Evolutionary conservation across 1,140 invertebrate species (phyloP), one percentile per base, ranked within the genome.

Genomic region (Stegodyphus dumicola): DNA sequence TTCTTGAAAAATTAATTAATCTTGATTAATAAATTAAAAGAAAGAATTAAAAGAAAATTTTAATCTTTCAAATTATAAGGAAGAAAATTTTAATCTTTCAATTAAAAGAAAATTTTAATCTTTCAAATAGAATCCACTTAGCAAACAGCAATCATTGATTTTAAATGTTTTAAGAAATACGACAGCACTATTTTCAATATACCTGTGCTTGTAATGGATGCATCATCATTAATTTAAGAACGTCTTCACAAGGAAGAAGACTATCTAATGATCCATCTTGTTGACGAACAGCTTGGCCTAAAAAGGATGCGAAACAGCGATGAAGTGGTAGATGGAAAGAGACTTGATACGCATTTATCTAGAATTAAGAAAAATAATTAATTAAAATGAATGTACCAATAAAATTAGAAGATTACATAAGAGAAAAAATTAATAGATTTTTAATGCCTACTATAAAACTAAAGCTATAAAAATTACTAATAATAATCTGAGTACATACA

Each of bases 241-340:
- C 48, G 9, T 85, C 69, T 49, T 84, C 76, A 0, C 93, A 91
- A 7, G 95, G 93, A 18, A 98, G 90, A 69, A 98, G 92, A 87
- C 95, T 94, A 64, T 93, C 92, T 18, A 98, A 92, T 17, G 93
- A 91, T 78, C 95, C 92, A 70, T 93, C 94, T 92, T 98, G 96
- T 89, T 94, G 93, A 87, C 94, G 93, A 52, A 98, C 94, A 53
- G 95, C 96, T 90, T 97, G 95, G 89, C 96, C 96, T 87, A 98
- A 93, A 90, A 99, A 98, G 9, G 96, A 95, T 1, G 97, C 94
- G 89, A 98, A 93, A 91, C 98, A 98, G 17, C 97, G 95, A 92
- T 99, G 97, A 77, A 99, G 92, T 15, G 97, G 97, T 86, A 98
- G 93, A 92, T 99, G 97, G 92, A 99, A 99, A 48, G 96, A 97